Conservation (phyloP, 2,797 vertebrate species). For the Pseudochirops corinnae region DNA sequence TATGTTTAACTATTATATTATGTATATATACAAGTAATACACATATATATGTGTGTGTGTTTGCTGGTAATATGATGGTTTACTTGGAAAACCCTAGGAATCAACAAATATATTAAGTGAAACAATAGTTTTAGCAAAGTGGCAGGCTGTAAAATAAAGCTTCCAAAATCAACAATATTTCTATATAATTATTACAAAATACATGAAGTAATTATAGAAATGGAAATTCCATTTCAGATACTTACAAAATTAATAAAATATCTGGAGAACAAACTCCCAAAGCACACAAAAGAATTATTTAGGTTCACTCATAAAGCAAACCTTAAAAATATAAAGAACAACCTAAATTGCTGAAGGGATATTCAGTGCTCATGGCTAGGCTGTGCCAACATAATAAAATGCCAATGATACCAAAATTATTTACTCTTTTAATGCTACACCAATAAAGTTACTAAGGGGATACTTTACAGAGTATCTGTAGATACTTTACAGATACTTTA, state of each 20-base stretch:
- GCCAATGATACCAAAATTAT: not conserved
- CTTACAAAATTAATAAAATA: not conserved
- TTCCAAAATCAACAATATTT: not conserved
- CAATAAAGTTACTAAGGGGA: not conserved
- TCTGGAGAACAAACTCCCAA: not conserved
- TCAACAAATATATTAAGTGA: not conserved
- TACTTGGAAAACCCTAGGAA: not conserved
- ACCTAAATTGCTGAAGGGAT: not conserved
- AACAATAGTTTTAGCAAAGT: not conserved
- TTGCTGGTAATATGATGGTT: not conserved
- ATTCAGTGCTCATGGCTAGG: not conserved
- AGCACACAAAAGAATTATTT: not conserved
- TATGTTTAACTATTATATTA: too few species aligned
- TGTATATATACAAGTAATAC: too few species aligned
- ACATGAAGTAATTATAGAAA: not conserved
- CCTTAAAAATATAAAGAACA: not conserved
- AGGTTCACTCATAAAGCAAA: not conserved
- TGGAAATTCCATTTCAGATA: not conserved
- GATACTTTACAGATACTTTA: too few species aligned
- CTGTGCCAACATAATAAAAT: not conserved
- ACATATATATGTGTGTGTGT: too few species aligned
- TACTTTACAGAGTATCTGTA: too few species aligned
- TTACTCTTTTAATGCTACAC: not conserved
- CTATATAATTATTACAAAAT: not conserved
- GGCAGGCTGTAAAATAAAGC: not conserved